A percentile compares a stretch with the other conserved stretches of the same genome.
Evolutionary conservation across 2,797 vertebrate species (phyloP).

Genomic region (Acanthiza pusilla): DNA sequence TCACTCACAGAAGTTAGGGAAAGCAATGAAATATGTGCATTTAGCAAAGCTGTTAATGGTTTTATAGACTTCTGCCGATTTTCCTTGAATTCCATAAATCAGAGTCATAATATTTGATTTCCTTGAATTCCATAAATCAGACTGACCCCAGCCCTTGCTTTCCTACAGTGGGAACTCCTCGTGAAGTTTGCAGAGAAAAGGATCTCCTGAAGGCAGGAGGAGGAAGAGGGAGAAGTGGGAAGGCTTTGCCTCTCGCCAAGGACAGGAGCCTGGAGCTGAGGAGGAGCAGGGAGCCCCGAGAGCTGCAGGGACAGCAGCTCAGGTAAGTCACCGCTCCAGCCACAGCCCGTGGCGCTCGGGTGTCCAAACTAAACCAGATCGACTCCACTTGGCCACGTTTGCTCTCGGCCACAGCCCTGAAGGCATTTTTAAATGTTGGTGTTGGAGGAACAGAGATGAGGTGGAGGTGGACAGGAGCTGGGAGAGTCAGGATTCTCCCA

Average conservation of each 20-base stretch:
- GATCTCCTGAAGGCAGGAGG: not conserved
- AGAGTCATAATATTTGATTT: too few species aligned
- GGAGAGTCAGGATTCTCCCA: not conserved
- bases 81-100: not conserved
- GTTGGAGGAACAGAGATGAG: not conserved
- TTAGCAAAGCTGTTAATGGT: not conserved
- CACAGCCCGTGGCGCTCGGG: accelerated
- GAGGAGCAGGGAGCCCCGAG: not conserved
- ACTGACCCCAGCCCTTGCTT: not conserved
- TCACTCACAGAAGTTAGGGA: not conserved
- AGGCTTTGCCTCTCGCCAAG: not conserved
- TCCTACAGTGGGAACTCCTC: not conserved
- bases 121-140: not conserved
- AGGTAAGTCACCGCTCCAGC: not conserved
- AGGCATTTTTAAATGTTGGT: accelerated
- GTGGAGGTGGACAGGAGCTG: not conserved
- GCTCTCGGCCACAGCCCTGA: not conserved
- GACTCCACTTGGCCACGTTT: not conserved
- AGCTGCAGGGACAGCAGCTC: not conserved
- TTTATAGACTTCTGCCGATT: not conserved
- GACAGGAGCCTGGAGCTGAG: not conserved
- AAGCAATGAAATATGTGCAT: not conserved
- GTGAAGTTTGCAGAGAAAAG: not conserved
- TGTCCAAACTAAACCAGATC: not conserved
- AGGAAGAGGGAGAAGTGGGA: not conserved